These are phyloP conservation scores for Phlogophora meticulosa DNA, from an alignment of 2,888 invertebrate species.

Conservation along the genomic window DNA sequence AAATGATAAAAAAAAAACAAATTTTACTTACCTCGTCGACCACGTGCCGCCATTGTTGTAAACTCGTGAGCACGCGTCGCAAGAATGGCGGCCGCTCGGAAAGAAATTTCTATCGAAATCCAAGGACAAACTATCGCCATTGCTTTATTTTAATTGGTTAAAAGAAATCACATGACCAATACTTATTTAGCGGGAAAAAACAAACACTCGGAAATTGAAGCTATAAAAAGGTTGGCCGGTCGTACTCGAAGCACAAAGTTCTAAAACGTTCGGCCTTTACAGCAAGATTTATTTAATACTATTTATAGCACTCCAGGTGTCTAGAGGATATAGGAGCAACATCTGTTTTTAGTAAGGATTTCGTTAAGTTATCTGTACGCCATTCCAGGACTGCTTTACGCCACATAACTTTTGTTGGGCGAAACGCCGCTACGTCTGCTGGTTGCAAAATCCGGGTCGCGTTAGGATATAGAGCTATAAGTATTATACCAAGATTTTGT, in stretches of 20 bases:
- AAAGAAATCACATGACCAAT: constrained; percentile 9
- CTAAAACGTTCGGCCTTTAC: constrained; percentile 2
- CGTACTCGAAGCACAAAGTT: constrained; percentile 3
- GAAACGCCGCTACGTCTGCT: constrained; percentile 60
- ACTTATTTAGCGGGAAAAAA: constrained; percentile 2
- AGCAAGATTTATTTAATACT: constrained; percentile 4
- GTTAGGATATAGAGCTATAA: constrained; percentile 59
- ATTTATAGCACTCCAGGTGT: constrained; percentile 4
- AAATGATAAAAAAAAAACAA: too few species aligned
- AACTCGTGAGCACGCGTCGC: constrained; percentile 4
- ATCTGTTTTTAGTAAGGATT: constrained; percentile 45
- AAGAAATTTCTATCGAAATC: constrained; percentile 10
- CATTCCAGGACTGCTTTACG: constrained; percentile 59
- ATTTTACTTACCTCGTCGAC: constrained; percentile 32
- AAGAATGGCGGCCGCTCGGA: constrained; percentile 11
- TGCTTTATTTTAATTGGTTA: constrained; percentile 9
- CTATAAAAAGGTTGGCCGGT: constrained; percentile 4
- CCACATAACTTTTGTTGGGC: constrained; percentile 58
- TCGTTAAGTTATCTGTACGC: constrained; percentile 49
- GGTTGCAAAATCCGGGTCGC: constrained; percentile 58
- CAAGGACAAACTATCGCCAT: constrained; percentile 13
- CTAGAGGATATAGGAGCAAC: constrained; percentile 36
- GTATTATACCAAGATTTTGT: constrained; percentile 52
- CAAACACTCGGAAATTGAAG: constrained; percentile 4
- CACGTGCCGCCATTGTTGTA: constrained; percentile 6